These are phyloP conservation scores for Pipra filicauda DNA, from an alignment of 2,113 vertebrate genomes.

Conservation along the genomic window DNA sequence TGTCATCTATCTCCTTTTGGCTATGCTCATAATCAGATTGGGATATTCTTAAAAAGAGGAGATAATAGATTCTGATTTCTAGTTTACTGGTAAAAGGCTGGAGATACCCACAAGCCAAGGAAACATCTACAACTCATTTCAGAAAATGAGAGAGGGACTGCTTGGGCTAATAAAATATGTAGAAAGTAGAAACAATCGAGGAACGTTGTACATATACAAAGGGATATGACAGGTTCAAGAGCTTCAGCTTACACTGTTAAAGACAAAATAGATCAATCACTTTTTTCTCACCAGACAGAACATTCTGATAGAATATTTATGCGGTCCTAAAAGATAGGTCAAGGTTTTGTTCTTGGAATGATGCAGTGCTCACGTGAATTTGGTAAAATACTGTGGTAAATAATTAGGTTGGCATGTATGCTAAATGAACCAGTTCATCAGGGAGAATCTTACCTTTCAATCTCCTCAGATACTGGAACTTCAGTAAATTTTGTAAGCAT, in stretches of 20 bases:
- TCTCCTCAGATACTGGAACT: neutral
- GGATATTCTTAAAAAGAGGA: neutral
- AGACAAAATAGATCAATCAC: neutral
- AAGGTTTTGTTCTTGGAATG: constrained; percentile 1
- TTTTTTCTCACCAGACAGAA: neutral
- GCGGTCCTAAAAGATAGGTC: neutral
- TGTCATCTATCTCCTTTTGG: neutral
- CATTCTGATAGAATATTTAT: constrained; percentile 12
- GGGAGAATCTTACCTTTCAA: neutral
- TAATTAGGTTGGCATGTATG: neutral
- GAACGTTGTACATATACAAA: constrained; percentile 59
- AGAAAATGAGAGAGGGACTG: neutral
- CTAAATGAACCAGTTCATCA: neutral
- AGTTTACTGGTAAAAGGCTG: neutral
- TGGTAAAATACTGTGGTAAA: neutral
- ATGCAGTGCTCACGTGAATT: neutral
- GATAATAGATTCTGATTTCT: neutral
- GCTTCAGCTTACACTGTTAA: constrained; percentile 69
- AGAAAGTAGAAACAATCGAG: neutral
- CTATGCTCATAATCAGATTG: neutral
- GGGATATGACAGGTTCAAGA: constrained; percentile 72
- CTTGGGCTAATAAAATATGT: neutral
- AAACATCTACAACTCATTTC: neutral
- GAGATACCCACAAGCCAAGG: neutral
- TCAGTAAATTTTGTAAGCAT: neutral